Percentiles rank a stretch among this genome's conserved stretches.
These are phyloP conservation scores for Miichthys miiuy DNA, from an alignment of 2,797 vertebrate genomes.

Conservation along the genomic window DNA sequence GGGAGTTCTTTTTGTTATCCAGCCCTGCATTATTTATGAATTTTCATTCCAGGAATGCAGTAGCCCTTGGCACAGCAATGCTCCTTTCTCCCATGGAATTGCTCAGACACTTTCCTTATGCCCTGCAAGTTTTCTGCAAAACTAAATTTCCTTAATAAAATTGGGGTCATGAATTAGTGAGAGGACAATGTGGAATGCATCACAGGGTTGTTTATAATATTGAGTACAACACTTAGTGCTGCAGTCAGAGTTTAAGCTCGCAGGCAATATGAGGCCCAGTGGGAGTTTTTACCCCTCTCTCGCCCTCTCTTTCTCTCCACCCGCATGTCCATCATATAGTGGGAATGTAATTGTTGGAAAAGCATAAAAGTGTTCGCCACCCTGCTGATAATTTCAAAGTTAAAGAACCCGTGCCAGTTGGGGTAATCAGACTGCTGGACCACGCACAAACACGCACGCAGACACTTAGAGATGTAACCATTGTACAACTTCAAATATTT, in stretches of 20 bases:
- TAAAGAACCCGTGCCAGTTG: constrained; percentile 28
- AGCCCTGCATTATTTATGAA: constrained; percentile 86
- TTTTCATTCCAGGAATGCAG: constrained; percentile 85
- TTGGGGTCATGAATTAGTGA: constrained; percentile 76
- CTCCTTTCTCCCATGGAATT: constrained; percentile 75
- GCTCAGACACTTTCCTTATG: constrained; percentile 53
- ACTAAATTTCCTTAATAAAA: constrained; percentile 73
- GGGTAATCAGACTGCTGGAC: constrained; percentile 53
- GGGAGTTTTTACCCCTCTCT: constrained; percentile 53
- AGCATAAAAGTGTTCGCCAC: constrained; percentile 55
- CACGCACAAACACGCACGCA: constrained; percentile 8
- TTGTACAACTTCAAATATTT: constrained; percentile 71
- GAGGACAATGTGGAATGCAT: constrained; percentile 64
- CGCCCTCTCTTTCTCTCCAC: constrained; percentile 12
- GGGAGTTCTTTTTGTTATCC: constrained; percentile 84
- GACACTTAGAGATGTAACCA: constrained; percentile 51
- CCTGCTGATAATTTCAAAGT: constrained; percentile 66
- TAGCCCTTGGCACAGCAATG: constrained; percentile 80
- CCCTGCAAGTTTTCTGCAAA: constrained; percentile 63
- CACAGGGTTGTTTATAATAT: constrained; percentile 65
- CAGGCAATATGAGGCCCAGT: constrained; percentile 57
- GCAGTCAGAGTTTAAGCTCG: constrained; percentile 60
- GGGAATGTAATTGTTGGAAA: constrained; percentile 64
- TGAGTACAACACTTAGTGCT: constrained; percentile 61
- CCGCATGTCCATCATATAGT: constrained; percentile 63